Evolutionary conservation across 2,797 vertebrate genomes (phyloP).

Genomic region (Bryconaethiops microstoma): DNA sequence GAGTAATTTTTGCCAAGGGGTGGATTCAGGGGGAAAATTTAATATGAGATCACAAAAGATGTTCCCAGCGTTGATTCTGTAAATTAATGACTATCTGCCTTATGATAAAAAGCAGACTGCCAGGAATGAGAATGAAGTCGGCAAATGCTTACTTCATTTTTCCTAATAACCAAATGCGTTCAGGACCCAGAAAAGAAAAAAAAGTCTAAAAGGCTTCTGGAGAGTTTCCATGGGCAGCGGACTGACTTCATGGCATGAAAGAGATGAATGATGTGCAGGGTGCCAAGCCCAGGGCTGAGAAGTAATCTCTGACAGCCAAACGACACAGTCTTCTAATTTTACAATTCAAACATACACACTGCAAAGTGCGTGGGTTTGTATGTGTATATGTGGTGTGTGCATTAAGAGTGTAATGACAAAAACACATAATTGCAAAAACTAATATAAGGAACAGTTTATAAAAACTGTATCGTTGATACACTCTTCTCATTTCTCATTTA

Average conservation of each 20-base stretch:
- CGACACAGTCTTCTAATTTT: constrained; percentile 52
- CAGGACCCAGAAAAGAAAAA: constrained; percentile 60
- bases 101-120: constrained; percentile 89
- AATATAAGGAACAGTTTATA: no score
- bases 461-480: no score
- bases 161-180: constrained; percentile 81
- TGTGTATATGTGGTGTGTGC: not conserved
- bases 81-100: constrained; percentile 94
- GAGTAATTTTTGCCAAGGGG: constrained; percentile 96
- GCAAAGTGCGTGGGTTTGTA: constrained; percentile 27
- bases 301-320: constrained; percentile 58
- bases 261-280: constrained; percentile 67
- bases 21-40: constrained; percentile 90
- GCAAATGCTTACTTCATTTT: constrained; percentile 82
- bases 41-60: constrained; percentile 97
- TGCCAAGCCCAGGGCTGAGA: constrained; percentile 55
- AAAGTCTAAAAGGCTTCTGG: constrained; percentile 80
- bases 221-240: constrained; percentile 74
- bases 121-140: constrained; percentile 87
- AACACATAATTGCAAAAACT: not conserved
- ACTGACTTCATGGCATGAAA: constrained; percentile 63
- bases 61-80: constrained; percentile 92
- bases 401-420: not conserved
- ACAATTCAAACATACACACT: constrained; percentile 54
- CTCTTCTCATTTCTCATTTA: not conserved